Evolutionary conservation across 2,797 vertebrate species (phyloP).

Genomic region (Hoplostethus atlanticus): DNA sequence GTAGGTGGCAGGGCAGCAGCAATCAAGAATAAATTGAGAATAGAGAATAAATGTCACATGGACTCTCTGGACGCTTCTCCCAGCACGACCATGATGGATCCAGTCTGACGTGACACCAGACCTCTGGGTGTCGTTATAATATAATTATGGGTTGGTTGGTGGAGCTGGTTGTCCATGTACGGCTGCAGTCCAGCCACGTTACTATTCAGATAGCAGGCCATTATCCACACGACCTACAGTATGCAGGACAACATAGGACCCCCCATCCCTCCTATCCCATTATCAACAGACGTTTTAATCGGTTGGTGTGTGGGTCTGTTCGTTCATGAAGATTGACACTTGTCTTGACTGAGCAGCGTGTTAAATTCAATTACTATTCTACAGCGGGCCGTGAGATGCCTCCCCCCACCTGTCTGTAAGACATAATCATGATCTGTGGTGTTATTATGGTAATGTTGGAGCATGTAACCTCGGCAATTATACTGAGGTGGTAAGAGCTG

Average conservation of each 20-base stretch:
- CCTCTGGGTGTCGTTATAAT: not conserved
- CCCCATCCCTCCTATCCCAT: not conserved
- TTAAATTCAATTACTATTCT: not conserved
- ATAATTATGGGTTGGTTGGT: not conserved
- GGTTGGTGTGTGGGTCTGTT: not conserved
- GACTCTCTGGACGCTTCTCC: not conserved
- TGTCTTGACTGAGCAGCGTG: constrained; percentile 1
- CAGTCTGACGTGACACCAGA: not conserved
- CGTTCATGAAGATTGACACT: not conserved
- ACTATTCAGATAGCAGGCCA: not conserved
- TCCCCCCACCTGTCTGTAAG: constrained; percentile 3
- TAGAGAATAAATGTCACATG: not conserved
- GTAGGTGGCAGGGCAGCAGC: not conserved
- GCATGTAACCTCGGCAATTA: not conserved
- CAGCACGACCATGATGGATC: not conserved
- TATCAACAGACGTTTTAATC: not conserved
- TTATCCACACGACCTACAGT: too few species aligned
- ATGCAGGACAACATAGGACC: too few species aligned
- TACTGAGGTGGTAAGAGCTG: not conserved
- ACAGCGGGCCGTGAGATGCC: not conserved
- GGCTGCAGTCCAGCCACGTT: not conserved
- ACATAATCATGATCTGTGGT: not conserved
- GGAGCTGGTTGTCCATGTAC: not conserved
- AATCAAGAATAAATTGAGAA: too few species aligned
- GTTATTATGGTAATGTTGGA: not conserved